Conservation (phyloP, 2,113 vertebrate genomes). For the Panurus biarmicus region DNA sequence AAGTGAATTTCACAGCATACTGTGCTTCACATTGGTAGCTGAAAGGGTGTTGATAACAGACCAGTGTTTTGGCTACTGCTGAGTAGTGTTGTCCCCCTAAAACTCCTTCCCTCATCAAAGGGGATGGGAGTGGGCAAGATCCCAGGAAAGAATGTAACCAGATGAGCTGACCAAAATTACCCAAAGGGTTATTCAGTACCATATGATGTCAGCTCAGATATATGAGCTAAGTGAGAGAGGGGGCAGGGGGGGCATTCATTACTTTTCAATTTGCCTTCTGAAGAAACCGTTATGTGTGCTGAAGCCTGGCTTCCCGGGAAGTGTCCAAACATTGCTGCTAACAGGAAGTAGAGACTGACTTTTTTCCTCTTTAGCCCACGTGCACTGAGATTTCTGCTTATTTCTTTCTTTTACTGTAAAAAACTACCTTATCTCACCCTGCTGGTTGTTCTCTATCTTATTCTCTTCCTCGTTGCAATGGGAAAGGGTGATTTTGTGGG, state of each 20-base stretch:
- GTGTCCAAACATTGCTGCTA: accelerated
- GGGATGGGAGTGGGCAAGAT: no score
- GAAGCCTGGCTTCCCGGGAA: no score
- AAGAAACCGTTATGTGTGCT: accelerated
- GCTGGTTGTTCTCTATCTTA: not conserved
- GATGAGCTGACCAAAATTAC: not conserved
- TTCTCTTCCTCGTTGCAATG: no score
- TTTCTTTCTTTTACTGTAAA: not conserved
- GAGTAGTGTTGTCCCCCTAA: no score
- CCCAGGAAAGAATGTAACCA: not conserved
- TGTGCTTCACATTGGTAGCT: not conserved
- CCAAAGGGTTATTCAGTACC: not conserved
- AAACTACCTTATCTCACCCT: not conserved
- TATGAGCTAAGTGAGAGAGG: not conserved
- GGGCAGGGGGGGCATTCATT: not conserved
- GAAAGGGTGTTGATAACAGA: not conserved
- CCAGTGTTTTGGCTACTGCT: not conserved
- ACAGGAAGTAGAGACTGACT: not conserved
- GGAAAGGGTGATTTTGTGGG: not conserved
- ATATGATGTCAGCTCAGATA: not conserved
- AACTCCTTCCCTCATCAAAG: no score
- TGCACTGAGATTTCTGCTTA: not conserved
- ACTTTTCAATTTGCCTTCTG: not conserved
- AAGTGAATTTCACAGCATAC: not conserved
- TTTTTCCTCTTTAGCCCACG: not conserved